phyloP scores from a whole-genome alignment of 2,888 invertebrate genomes.

The Colletes collaris region DNA sequence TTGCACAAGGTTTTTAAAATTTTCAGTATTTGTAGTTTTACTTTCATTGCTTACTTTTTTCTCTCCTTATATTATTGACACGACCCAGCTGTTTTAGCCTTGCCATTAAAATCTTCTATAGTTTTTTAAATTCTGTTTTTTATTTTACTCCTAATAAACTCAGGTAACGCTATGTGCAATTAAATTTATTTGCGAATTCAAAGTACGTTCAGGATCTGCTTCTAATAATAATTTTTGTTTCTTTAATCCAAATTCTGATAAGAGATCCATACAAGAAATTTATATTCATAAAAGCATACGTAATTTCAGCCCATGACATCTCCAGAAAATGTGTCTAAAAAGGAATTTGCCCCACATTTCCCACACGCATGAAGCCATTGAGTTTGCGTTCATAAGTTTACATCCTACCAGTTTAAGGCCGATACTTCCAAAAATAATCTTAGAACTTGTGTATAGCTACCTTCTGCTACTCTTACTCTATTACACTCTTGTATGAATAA shows the following conservation, averaged over 20 bases:
- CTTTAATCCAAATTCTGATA: too few species aligned
- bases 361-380: too few species aligned
- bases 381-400: too few species aligned
- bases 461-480: neutral
- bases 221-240: too few species aligned
- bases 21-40: slow-evolving; percentile 3
- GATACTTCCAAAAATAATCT: too few species aligned
- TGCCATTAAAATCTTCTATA: slow-evolving; percentile 5
- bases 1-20: neutral
- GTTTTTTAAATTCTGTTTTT: slow-evolving; percentile 1
- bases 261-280: too few species aligned
- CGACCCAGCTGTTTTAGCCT: neutral
- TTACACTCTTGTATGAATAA: slow-evolving; percentile 6
- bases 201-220: slow-evolving; percentile 51
- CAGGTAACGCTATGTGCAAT: slow-evolving; percentile 56
- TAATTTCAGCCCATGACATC: too few species aligned
- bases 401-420: too few species aligned
- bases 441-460: neutral
- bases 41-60: neutral
- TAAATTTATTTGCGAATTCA: slow-evolving; percentile 60
- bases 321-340: too few species aligned
- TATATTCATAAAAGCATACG: too few species aligned
- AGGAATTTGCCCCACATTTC: too few species aligned
- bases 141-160: slow-evolving; percentile 40
- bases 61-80: neutral